Evolutionary conservation across 2,113 vertebrate species (phyloP).

Genomic region (Hippocampus zosterae): DNA sequence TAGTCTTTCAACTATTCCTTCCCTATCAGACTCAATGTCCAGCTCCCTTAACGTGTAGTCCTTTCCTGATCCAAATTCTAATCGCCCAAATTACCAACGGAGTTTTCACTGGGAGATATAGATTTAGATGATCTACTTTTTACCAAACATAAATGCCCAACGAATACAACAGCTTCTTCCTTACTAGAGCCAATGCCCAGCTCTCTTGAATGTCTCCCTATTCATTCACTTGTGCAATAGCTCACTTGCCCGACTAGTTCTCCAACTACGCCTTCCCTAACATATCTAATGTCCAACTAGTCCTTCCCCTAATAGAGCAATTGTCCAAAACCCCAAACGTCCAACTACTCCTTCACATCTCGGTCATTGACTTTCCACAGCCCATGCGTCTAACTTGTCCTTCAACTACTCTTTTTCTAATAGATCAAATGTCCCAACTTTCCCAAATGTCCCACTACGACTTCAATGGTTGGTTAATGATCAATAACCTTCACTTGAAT

Average conservation of each 20-base stretch:
- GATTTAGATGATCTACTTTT: no score
- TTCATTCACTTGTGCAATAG: no score
- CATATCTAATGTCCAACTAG: not conserved
- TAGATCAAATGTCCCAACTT: not conserved
- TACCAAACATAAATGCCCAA: no score
- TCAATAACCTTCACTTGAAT: not conserved
- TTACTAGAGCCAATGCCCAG: no score
- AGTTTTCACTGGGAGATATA: no score
- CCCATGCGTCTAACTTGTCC: not conserved
- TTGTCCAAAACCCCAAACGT: not conserved
- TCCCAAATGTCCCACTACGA: not conserved
- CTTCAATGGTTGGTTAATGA: not conserved
- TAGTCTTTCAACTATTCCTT: not conserved
- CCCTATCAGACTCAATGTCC: not conserved
- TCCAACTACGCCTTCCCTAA: not conserved
- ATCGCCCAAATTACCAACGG: no score
- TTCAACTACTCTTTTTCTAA: not conserved
- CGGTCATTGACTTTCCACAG: not conserved
- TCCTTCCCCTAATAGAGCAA: not conserved
- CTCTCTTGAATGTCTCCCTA: no score
- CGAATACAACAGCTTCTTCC: no score
- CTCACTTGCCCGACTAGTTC: not conserved
- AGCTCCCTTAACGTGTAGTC: no score
- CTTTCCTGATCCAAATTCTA: no score
- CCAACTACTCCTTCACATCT: not conserved